Evolutionary conservation across 2,113 vertebrate species (phyloP).

Genomic region (Diglossa brunneiventris): DNA sequence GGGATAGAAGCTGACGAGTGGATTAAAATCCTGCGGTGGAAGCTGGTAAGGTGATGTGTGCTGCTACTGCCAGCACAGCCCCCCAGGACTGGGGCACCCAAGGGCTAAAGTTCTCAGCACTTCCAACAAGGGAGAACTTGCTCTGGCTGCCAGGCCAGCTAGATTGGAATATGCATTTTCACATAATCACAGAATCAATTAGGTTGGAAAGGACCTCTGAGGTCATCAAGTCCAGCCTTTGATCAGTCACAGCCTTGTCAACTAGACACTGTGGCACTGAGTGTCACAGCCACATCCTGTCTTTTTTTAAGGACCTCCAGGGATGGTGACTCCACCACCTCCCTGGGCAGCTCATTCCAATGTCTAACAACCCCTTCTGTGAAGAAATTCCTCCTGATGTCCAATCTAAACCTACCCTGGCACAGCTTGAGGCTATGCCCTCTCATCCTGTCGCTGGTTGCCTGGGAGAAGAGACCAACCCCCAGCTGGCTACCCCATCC

Average conservation of each 20-base stretch:
- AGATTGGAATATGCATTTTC: rapidly evolving
- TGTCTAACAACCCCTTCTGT: neutral
- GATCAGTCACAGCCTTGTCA: neutral
- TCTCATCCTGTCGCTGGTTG: neutral
- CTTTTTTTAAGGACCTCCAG: neutral
- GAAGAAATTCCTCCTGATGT: neutral
- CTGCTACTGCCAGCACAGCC: too few species aligned
- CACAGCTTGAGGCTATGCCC: neutral
- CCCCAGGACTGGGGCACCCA: too few species aligned
- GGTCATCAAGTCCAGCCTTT: neutral
- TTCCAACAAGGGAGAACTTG: neutral
- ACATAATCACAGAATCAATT: neutral
- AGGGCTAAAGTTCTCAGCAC: neutral
- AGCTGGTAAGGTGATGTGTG: constrained; percentile 81
- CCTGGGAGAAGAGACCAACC: neutral
- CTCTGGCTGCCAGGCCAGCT: neutral
- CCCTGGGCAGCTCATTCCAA: neutral
- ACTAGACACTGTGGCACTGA: neutral
- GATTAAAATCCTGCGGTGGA: constrained; percentile 95
- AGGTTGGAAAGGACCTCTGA: neutral
- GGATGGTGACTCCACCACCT: neutral
- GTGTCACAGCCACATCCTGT: neutral
- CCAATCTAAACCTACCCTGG: neutral
- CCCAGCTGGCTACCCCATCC: neutral
- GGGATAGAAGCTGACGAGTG: constrained; percentile 95